Percentiles rank a stretch among this genome's conserved stretches.
phyloP scores from a whole-genome alignment of 2,113 vertebrate genomes.

The Syrmaticus mikado region DNA sequence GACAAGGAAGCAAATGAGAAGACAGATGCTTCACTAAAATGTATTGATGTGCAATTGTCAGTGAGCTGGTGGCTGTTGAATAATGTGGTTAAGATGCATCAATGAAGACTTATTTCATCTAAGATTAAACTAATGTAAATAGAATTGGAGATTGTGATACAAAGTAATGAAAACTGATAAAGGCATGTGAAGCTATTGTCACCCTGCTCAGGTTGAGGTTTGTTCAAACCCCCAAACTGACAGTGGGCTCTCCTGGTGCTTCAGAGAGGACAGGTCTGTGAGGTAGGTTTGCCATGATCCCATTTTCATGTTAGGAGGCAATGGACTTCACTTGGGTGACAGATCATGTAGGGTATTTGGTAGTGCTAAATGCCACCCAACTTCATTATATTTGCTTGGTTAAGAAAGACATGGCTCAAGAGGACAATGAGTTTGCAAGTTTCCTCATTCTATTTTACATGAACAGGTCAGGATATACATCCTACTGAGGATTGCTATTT shows the following conservation, averaged over 20 bases:
- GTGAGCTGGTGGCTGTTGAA: conserved; percentile 61
- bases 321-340: not conserved
- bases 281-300: not conserved
- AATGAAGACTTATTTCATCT: conserved; percentile 21
- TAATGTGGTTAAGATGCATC: conserved; percentile 10
- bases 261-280: not conserved
- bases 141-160: conserved; percentile 2
- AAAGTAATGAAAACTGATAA: conserved; percentile 43
- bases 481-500: not conserved
- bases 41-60: conserved; percentile 68
- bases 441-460: not conserved
- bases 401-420: not conserved
- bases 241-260: not conserved
- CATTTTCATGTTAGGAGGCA: not conserved
- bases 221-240: not conserved
- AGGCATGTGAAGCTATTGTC: not conserved
- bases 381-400: not conserved
- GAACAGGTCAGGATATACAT: not conserved
- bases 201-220: not conserved
- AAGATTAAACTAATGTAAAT: conserved; percentile 32
- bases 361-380: not conserved
- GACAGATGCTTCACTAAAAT: conserved; percentile 71
- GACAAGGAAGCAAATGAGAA: conserved; percentile 76
- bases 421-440: not conserved
- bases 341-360: not conserved